A percentile compares a stretch with the other conserved stretches of the same genome.
These are phyloP conservation scores for Callosobruchus maculatus DNA, from an alignment of 2,888 invertebrate species.

Conservation along the genomic window DNA sequence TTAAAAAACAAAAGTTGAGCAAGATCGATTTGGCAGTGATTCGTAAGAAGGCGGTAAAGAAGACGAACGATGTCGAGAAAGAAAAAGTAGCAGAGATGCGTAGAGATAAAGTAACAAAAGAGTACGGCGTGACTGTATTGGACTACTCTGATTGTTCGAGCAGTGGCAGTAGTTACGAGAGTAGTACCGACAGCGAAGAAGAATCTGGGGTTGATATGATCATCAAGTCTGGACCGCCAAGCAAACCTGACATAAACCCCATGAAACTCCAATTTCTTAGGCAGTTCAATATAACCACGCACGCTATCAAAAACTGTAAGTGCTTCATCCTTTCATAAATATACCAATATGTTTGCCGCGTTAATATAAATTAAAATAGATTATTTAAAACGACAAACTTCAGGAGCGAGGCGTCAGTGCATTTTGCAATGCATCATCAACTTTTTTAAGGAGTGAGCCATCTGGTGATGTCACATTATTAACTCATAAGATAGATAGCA, in stretches of 20 bases:
- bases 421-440: too few species aligned
- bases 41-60: constrained; percentile 29
- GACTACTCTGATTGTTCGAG: constrained; percentile 46
- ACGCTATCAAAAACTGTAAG: constrained; percentile 59
- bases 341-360: too few species aligned
- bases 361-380: too few species aligned
- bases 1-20: constrained; percentile 42
- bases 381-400: too few species aligned
- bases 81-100: not conserved
- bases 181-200: constrained; percentile 49
- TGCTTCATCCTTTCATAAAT: too few species aligned
- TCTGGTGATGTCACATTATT: too few species aligned
- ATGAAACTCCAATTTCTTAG: constrained; percentile 61
- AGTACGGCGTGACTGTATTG: constrained; percentile 41
- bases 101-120: constrained; percentile 24
- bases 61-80: not conserved
- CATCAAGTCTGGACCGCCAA: constrained; percentile 56
- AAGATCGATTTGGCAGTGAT: constrained; percentile 47
- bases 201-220: constrained; percentile 39
- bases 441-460: too few species aligned
- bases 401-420: too few species aligned
- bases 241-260: constrained; percentile 51
- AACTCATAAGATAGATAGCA: too few species aligned
- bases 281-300: constrained; percentile 61
- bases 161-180: constrained; percentile 52